Evolutionary conservation across 92 coral and sea anemone genomes (phyloP), one percentile per base, ranked within the genome.

Genomic region (Pocillopora grandis): DNA sequence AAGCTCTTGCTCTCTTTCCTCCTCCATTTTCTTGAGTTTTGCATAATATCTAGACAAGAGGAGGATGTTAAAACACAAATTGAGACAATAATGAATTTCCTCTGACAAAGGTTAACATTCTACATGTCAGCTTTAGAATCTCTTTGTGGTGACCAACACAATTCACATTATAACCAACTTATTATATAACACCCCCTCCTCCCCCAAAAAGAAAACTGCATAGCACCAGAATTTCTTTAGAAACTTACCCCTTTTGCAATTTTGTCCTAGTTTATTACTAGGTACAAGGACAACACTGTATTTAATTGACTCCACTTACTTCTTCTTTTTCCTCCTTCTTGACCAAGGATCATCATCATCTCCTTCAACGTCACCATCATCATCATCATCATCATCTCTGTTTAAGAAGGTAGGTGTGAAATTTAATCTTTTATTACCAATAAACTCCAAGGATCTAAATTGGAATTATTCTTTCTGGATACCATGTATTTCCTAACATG

Each of bases 21-120:
- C 99, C 76, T 96, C 99, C 90, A 94, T 76, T 87, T 96, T 96
- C 78, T 92, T 96, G n/a, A 96, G 94, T 80, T 96, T 96, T 19
- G 99, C 99, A 92, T 96, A 96, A 79, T 96, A 95, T 81, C 99
- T 96, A 57, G 15, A 42, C 2, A 12, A 3, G 62, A 62, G 16
- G 62, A 80, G 72, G 56, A 73, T 72, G 17, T 37, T 72, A 2
- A 20, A 9, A 74, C 12, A 23, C 12, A 36, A 20, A 9, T n/a
- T 75, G 15, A 77, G 1, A 37, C 42, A 3, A 10, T 11, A n/a
- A 68, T 1, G 55, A 21, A n/a, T n/a, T 21, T n/a, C 57, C 19
- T 49, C 6, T 9, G 31, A 27, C 31, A 27, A 27, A 27, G 31
- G 31, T 27, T 27, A 27, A 1, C 31, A 27, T 27, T 27, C 31